Base-by-base conservation (phyloP, 1,140 invertebrate genomes). In the Megalonaias nervosa region DNA sequence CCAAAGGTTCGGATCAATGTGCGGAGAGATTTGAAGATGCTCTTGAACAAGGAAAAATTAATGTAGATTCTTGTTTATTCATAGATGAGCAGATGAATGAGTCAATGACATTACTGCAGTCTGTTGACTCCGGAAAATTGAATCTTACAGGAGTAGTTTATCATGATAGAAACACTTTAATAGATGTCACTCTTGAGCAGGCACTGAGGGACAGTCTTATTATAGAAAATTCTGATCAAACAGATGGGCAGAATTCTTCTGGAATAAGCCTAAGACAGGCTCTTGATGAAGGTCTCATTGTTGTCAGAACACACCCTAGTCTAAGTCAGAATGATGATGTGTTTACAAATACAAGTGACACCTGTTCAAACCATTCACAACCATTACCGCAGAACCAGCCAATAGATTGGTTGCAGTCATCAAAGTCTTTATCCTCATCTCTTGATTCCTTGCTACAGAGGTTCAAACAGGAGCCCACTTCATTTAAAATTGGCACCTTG, bases 231-330 rank as follows among this genome's bases (percentile, higher is more conserved):
- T 69, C 21, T 57, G 59, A 57, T 21, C 31, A 38, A 26, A 61
- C 21, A 62, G 64, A 31, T 57, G 26, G 23, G 21, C 59, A 59
- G 12, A 94, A 93, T 74, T 94, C 94, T 79, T 93, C 93, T 85
- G 96, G 95, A 86, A 91, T 94, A 74, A 93, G 93, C 26, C 90
- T 97, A 15, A 92, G 93, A 79, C 91, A 94, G 85, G 96, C 95
- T 21, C 92, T 96, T 19, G 91, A 91, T 73, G 93, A 94, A 82
- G 93, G 93, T 16, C 71, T 81, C 56, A 38, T 83, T 4, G 69
- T 65, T 21, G 56, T 78, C 19, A 72, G 69, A 60, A 67, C 76
- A 19, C 31, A 72, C n/a, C 19, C 57, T 72, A 38, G 15, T 48
- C 16, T 38, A 17, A 57, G 62, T 3, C 65, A 61, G 19, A 23